Conservation (phyloP, 2,797 vertebrate species). For the Sebastes hopkinsi region DNA sequence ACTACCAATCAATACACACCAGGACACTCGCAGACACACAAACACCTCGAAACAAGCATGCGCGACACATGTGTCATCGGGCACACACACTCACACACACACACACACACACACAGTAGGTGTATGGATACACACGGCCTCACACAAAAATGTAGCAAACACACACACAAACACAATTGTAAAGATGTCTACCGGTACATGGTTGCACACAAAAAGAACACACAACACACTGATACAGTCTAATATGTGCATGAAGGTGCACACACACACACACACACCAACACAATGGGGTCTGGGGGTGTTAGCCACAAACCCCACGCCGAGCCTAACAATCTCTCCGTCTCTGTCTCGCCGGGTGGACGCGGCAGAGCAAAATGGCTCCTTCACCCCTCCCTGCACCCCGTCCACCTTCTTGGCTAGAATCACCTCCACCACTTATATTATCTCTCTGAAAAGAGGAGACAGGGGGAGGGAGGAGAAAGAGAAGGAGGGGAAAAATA, state of each 20-base stretch:
- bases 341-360: constrained; percentile 57
- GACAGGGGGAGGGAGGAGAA: background rate
- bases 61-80: constrained; percentile 18
- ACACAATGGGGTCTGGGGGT: constrained; percentile 46
- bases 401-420: background rate
- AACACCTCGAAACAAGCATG: constrained; percentile 52
- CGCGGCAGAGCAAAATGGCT: constrained; percentile 78
- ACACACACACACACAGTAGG: background rate
- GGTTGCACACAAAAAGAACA: constrained; percentile 50
- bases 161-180: background rate
- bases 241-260: background rate
- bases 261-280: background rate
- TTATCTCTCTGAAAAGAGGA: constrained; percentile 66
- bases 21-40: constrained; percentile 83
- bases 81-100: background rate
- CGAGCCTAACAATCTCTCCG: constrained; percentile 79
- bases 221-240: background rate
- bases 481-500: background rate
- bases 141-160: background rate
- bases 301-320: constrained; percentile 78
- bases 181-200: constrained; percentile 14
- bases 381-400: constrained; percentile 10
- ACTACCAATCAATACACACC: constrained; percentile 94
- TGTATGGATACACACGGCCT: background rate
- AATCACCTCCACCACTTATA: constrained; percentile 66